A percentile compares a stretch with the other conserved stretches of the same genome.
Conservation (phyloP, 1,140 invertebrate genomes). For the Zaprionus lachaisei region DNA sequence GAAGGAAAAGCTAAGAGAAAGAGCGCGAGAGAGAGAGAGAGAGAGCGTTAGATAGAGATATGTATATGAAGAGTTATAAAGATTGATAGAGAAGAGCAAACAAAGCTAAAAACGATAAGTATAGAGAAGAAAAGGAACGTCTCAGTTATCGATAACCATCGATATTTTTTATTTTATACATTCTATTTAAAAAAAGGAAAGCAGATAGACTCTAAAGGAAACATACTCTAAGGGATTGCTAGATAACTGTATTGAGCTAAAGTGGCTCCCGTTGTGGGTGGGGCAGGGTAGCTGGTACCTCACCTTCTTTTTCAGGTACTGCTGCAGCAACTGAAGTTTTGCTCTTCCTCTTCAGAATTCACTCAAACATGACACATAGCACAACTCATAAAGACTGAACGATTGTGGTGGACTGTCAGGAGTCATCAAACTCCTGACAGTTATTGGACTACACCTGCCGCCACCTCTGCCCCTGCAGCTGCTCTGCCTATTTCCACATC, state of each 20-base stretch:
- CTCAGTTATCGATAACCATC: not conserved
- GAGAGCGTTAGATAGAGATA: not conserved
- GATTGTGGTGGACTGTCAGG: constrained; percentile 26
- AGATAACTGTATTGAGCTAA: no score
- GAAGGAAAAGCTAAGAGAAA: not conserved
- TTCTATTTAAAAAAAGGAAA: no score
- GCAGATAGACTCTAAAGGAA: no score
- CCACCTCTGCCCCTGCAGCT: no score
- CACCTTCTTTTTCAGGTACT: not conserved
- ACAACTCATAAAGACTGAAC: constrained; percentile 3
- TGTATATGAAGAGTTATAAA: not conserved
- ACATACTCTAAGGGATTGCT: no score
- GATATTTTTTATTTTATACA: no score
- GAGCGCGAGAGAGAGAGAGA: not conserved
- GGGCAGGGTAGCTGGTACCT: no score
- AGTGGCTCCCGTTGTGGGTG: not conserved
- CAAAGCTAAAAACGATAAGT: not conserved
- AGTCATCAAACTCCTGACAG: constrained; percentile 12
- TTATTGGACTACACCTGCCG: constrained; percentile 15
- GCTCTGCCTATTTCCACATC: no score
- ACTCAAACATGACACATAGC: not conserved
- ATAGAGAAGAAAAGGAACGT: not conserved
- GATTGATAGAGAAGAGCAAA: not conserved
- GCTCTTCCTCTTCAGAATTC: not conserved
- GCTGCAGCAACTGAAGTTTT: not conserved